Percentiles rank a stretch among this genome's conserved stretches.
Conservation (phyloP, 2,888 invertebrate genomes). For the Hermaeophaga mercurialis region DNA sequence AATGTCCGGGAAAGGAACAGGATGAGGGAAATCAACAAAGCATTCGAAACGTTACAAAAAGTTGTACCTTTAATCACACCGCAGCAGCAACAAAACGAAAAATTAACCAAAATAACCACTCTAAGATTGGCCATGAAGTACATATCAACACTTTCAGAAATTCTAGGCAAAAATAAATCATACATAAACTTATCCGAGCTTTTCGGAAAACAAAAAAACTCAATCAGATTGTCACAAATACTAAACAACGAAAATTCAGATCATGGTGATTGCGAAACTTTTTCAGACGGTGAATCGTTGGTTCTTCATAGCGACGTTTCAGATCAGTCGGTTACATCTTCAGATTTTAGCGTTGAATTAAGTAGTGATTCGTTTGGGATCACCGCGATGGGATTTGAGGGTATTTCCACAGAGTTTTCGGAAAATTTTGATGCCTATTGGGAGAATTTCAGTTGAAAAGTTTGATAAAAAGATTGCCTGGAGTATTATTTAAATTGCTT, state of each 20-base stretch:
- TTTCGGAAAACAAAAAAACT: neutral
- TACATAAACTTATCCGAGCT: neutral
- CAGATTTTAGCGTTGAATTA: conserved; percentile 54
- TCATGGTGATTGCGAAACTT: conserved; percentile 58
- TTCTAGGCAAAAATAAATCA: conserved; percentile 54
- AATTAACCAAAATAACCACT: conserved; percentile 71
- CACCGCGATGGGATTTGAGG: conserved; percentile 52
- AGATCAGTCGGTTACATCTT: conserved; percentile 53
- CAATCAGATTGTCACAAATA: too few relatives aligned
- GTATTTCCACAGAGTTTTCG: conserved; percentile 52
- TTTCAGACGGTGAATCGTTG: conserved; percentile 61
- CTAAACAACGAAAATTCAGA: neutral
- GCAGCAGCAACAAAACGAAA: conserved; percentile 58
- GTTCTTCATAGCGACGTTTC: conserved; percentile 53
- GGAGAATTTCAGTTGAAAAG: conserved; percentile 47
- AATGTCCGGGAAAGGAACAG: conserved; percentile 69
- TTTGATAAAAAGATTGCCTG: neutral
- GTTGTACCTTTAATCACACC: conserved; percentile 61
- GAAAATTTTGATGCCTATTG: conserved; percentile 55
- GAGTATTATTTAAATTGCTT: too few relatives aligned
- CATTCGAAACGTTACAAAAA: conserved; percentile 66
- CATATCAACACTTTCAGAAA: conserved; percentile 68
- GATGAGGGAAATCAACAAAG: conserved; percentile 72
- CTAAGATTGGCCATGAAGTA: conserved; percentile 71
- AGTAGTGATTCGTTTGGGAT: conserved; percentile 53